Conservation (phyloP, 2,113 vertebrate genomes). For the Manacus vitellinus region DNA sequence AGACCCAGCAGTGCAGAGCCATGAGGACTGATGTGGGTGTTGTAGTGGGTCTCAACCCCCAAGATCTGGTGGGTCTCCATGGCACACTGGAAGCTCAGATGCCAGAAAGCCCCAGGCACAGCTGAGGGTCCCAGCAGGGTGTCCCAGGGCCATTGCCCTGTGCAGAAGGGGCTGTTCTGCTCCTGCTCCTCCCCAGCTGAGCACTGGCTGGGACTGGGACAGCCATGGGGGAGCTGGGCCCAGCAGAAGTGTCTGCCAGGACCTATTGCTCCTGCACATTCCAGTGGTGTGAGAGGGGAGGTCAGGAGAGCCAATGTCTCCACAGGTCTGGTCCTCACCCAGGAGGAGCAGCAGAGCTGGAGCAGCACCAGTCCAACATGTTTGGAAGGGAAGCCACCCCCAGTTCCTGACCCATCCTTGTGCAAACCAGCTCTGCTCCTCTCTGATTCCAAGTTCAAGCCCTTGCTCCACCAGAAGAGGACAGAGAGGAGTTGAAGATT, state of each 20-base stretch:
- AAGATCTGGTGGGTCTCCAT: not conserved
- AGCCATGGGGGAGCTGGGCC: not conserved
- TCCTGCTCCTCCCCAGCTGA: not conserved
- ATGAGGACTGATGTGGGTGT: not conserved
- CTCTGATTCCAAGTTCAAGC: not conserved
- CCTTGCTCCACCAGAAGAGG: not conserved
- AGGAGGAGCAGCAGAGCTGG: not conserved
- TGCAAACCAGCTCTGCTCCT: not conserved
- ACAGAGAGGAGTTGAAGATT: not conserved
- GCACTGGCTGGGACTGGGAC: not conserved
- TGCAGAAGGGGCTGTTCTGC: not conserved
- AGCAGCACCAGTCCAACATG: not conserved
- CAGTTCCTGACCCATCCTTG: accelerated
- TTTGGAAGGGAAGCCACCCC: not conserved
- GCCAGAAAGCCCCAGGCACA: not conserved
- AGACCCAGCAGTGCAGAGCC: not conserved
- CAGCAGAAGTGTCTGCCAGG: accelerated
- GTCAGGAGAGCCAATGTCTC: accelerated
- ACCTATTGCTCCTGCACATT: no score
- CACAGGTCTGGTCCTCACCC: accelerated
- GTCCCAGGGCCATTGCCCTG: not conserved
- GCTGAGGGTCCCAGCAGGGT: not conserved
- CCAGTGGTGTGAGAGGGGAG: accelerated
- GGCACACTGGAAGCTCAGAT: accelerated
- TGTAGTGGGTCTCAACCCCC: not conserved